phyloP scores from a whole-genome alignment of 2,797 vertebrate species.

The Phyllotis vaccarum region DNA sequence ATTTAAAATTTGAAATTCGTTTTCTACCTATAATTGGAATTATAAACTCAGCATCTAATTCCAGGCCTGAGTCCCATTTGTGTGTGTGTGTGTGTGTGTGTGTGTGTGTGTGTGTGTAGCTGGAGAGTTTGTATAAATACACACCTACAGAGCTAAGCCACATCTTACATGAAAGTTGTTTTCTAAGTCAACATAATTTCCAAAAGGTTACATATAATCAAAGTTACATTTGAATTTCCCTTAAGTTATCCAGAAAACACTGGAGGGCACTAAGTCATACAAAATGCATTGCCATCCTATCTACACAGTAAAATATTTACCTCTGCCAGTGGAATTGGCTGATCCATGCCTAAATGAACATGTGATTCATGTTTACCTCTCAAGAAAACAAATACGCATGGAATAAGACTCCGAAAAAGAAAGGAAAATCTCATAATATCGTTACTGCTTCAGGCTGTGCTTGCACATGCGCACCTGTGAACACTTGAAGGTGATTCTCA shows the following conservation, averaged over 20 bases:
- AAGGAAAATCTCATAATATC: background rate
- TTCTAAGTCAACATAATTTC: constrained; percentile 15
- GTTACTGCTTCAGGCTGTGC: background rate
- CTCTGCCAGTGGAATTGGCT: background rate
- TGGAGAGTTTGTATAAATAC: constrained; percentile 9
- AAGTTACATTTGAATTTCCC: constrained; percentile 21
- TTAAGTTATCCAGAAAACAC: constrained; percentile 24
- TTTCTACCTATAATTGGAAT: constrained; percentile 1
- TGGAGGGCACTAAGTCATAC: background rate
- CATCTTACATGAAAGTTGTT: constrained; percentile 8
- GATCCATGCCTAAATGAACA: background rate
- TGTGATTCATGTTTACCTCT: background rate
- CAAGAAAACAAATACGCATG: constrained; percentile 8
- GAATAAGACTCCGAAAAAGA: background rate
- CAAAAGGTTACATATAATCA: constrained; percentile 31
- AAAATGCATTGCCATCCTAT: background rate
- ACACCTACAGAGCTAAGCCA: background rate
- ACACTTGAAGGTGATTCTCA: background rate
- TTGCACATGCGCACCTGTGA: background rate
- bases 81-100: background rate
- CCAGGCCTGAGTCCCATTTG: background rate
- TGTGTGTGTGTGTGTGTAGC: background rate
- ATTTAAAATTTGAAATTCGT: constrained; percentile 43
- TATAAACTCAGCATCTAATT: constrained; percentile 39
- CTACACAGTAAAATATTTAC: background rate